These are phyloP conservation scores for Mythimna impura DNA, from an alignment of 2,888 invertebrate species.

Conservation along the genomic window DNA sequence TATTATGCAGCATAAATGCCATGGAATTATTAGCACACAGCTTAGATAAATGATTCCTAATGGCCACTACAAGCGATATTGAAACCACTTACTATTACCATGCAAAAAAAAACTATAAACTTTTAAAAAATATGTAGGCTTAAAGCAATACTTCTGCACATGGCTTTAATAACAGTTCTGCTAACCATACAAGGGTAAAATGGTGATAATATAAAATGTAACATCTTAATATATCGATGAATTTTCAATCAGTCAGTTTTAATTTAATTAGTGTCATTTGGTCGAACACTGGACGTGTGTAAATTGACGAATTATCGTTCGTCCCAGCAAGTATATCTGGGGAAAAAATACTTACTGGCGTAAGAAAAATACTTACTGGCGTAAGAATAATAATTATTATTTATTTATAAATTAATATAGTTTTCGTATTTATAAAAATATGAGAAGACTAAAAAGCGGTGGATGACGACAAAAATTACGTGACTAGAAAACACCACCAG, in stretches of 20 bases:
- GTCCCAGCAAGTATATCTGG: background rate
- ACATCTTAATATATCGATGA: conserved; percentile 24
- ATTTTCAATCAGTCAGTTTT: conserved; percentile 41
- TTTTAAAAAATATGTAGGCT: conserved; percentile 17
- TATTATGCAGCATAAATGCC: background rate
- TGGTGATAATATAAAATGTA: conserved; percentile 21
- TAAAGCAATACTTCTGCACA: conserved; percentile 34
- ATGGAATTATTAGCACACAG: background rate
- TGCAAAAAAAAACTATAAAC: background rate
- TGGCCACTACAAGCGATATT: conserved; percentile 5
- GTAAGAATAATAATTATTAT: too few relatives aligned
- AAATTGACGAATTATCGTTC: conserved; percentile 33
- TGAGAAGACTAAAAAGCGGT: background rate
- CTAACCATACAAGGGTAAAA: conserved; percentile 30
- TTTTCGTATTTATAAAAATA: background rate
- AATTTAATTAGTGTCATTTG: conserved; percentile 19
- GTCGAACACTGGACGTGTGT: background rate
- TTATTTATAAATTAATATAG: background rate
- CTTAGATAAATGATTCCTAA: conserved; percentile 22
- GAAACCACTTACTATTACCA: conserved; percentile 7
- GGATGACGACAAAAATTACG: background rate
- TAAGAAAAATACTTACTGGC: too few relatives aligned
- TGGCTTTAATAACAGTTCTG: conserved; percentile 39
- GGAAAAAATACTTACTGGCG: background rate
- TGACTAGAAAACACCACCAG: background rate